Base-by-base conservation (phyloP, 2,113 vertebrate genomes). In the Muntiacus muntjak region DNA sequence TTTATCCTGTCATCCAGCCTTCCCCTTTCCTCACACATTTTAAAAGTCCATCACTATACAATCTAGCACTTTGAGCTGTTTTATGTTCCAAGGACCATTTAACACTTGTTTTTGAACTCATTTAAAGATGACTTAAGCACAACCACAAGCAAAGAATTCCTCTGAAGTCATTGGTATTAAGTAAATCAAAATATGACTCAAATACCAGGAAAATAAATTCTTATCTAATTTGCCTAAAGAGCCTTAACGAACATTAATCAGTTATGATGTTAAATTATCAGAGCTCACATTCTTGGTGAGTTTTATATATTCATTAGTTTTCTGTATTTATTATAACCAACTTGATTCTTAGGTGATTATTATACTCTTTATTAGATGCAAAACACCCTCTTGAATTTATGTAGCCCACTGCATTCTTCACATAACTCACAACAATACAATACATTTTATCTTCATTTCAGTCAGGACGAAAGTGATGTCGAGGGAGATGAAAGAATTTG, bases 181-280 rank as follows among this genome's bases (percentile, higher is more conserved):
- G 36, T 23, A 89, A 93, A 95, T 93, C 82, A 87, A 97, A 97
- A 60, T 57, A 45, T 36, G 40, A 67, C 55, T 98, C 78, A 95
- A 89, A 97, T 84, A 74, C 43, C 91, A 74, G 40, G 71, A 97
- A 97, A 97, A 96, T 62, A 88, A 91, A 96, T 93, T 97, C 4
- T 57, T 93, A 94, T 83, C 36, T 91, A 89, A 95, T 91, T 95
- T 91, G 33, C 33, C 40, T 93, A 89, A 94, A 88, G 26, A 52
- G 43, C 13, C 33, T 93, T 93, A 86, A 93, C 88, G 91, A 96
- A 86, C 43, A 95, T 96, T 85, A 97, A 89, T 96, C 60, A 89
- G 28, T 71, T 88, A 95, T 91, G 52, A 89, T 84, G 43, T 95
- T 79, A 96, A 93, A 94, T 95, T 94, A 96, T 14, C 78, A 91